Base-by-base conservation (phyloP, 2,797 vertebrate genomes). In the Sciaenops ocellatus region DNA sequence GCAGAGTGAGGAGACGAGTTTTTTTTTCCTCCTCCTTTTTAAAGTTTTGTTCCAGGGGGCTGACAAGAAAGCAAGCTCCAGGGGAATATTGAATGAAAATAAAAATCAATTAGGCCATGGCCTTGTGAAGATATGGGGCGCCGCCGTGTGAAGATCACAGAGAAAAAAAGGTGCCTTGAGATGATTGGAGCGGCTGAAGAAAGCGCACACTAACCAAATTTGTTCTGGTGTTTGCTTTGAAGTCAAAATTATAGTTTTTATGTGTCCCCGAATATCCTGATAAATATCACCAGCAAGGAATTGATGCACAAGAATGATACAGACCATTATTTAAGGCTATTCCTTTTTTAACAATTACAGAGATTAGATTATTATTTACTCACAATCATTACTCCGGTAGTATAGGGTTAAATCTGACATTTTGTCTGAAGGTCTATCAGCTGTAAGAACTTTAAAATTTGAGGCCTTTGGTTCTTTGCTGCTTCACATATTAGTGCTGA, bases 61-160 rank as follows among this genome's bases (percentile, higher is more conserved):
- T 83, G 92, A 94, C 93, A 94, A 95, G 90, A 95, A 94, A 93
- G 93, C 87, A 61, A 94, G 86, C 91, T 93, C 90, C 84, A 64
- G 90, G 90, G 89, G 90, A 91, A 95, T 92, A 94, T 92, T 95
- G 93, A 96, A 95, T 94, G 93, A 92, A 95, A 94, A 94, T 94
- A 93, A 95, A 96, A 96, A 96, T 96, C 95, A 96, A 96, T 96
- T 96, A 96, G 95, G 94, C 94, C 93, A 95, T 89, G 94, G 95
- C 91, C 93, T 93, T 92, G 90, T 90, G 93, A 78, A 93, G 83
- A 91, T 87, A 90, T 85, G 90, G 85, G 91, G 86, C 82, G 81
- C 83, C 86, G 85, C 90, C 86, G 86, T 92, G 95, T 93, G 93
- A 95, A 93, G 92, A 94, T 94, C 90, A 89, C 51, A 87, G 89